Evolutionary conservation across 2,797 vertebrate genomes (phyloP), one percentile per base, ranked within the genome.

Genomic region (Muscicapa striata): DNA sequence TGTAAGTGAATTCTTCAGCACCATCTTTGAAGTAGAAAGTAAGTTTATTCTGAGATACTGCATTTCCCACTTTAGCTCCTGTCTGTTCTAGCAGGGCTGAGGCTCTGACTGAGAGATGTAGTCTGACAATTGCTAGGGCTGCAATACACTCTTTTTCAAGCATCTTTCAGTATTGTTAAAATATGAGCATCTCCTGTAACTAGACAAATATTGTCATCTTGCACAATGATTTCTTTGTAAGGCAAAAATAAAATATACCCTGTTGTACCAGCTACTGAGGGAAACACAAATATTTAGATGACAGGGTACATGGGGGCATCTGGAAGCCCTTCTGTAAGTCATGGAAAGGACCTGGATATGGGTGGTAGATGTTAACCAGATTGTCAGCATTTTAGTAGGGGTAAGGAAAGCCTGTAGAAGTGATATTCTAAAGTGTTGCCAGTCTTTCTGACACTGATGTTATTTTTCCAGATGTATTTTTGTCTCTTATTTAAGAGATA

Each of bases 101-200:
- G 91, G 40, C 46, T 74, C 36, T 85, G 89, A 95, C 93, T 94
- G 92, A 96, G 89, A 74, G 62, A 95, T 93, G 36, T 51, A 55
- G 43, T 68, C 45, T 95, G 95, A 95, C 94, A 96, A 89, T 74
- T 84, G 61, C 90, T 95, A 43, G 86, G 78, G 34, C 78, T 80
- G 68, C 74, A 87, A 58, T 93, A 87, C 51, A 54, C 49, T 48
- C 68, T 68, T 88, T 87, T 81, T 13, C 67, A 73, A 84, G 66
- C 55, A 86, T 76, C 91, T 84, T 95, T 94, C 73, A 59, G 79
- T 69, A 78, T 69, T 0, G 2, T 75, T 91, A 88, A 91, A 84
- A 81, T 52, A 81, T 17, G 29, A 93, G 8, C 48, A 77, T 89
- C 38, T 87, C 54, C 36, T 87, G 45, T 61, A 89, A 76, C 55